phyloP scores from a whole-genome alignment of 2,888 invertebrate genomes.

The Thysanoteuthis rhombus region DNA sequence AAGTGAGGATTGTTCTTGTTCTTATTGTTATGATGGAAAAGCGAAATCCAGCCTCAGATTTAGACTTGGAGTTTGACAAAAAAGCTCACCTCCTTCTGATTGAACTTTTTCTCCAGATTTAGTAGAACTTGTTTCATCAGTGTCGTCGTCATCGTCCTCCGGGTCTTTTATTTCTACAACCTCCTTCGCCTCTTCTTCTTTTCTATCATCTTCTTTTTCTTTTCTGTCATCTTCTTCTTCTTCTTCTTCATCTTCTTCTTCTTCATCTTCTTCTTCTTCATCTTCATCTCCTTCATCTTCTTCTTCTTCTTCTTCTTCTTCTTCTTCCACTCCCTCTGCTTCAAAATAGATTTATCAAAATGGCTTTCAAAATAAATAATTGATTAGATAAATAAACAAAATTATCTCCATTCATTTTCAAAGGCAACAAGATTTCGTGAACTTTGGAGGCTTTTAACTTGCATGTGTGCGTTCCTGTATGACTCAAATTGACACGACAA shows the following conservation, averaged over 20 bases:
- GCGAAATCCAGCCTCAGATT: too few relatives aligned
- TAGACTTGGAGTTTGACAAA: not conserved
- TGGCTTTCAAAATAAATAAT: not conserved
- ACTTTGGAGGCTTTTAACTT: too few relatives aligned
- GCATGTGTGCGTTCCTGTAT: too few relatives aligned
- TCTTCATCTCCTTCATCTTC: constrained; percentile 38
- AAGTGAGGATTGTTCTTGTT: too few relatives aligned
- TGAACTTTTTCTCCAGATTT: not conserved
- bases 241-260: constrained; percentile 39
- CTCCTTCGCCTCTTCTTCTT: constrained; percentile 39
- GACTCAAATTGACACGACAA: too few relatives aligned
- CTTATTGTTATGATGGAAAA: too few relatives aligned
- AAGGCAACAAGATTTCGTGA: too few relatives aligned
- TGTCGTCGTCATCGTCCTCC: constrained; percentile 37
- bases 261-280: constrained; percentile 37
- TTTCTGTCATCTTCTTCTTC: constrained; percentile 38
- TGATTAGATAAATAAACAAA: too few relatives aligned
- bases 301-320: constrained; percentile 38
- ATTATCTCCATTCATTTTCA: too few relatives aligned
- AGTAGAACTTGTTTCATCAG: constrained; percentile 36
- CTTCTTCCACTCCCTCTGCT: constrained; percentile 38
- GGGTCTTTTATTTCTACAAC: constrained; percentile 38
- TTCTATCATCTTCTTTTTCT: constrained; percentile 37
- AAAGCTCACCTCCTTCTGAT: not conserved
- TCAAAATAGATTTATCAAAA: constrained; percentile 26